Conservation (phyloP, 1,140 invertebrate species). For the Fopius arisanus region DNA sequence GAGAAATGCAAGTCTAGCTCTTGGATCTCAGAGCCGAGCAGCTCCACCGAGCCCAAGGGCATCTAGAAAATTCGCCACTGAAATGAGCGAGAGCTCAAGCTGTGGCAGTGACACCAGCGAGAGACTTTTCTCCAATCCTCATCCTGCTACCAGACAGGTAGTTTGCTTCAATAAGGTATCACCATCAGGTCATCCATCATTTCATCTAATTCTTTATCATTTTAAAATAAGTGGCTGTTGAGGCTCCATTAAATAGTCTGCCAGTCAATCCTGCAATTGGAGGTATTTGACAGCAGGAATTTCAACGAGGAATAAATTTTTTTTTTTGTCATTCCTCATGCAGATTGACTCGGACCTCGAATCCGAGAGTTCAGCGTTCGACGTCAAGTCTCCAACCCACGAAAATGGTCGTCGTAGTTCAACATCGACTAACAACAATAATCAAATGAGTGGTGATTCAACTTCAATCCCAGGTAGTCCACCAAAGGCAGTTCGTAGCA, state of each 20-base stretch:
- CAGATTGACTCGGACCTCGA: slow-evolving; percentile 71
- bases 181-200: slow-evolving; percentile 44
- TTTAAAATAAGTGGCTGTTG: no score
- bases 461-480: slow-evolving; percentile 60
- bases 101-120: slow-evolving; percentile 86
- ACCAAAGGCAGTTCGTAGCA: slow-evolving; percentile 67
- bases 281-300: no score
- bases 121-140: slow-evolving; percentile 69
- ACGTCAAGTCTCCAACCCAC: slow-evolving; percentile 64
- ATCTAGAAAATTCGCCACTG: slow-evolving; percentile 71
- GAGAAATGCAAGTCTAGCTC: slow-evolving; percentile 55
- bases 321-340: background rate
- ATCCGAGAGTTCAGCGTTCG: slow-evolving; percentile 69
- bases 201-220: slow-evolving; percentile 20
- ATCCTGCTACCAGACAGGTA: slow-evolving; percentile 69
- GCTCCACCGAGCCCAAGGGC: slow-evolving; percentile 78
- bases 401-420: slow-evolving; percentile 69
- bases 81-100: slow-evolving; percentile 82
- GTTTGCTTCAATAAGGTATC: slow-evolving; percentile 64
- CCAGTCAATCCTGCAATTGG: no score
- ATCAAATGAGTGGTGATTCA: slow-evolving; percentile 59
- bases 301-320: no score
- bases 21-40: slow-evolving; percentile 68
- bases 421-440: slow-evolving; percentile 69
- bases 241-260: no score